Percentiles rank a stretch among this genome's conserved stretches.
Evolutionary conservation across 2,797 vertebrate species (phyloP).

Genomic region (Babyrousa celebensis): DNA sequence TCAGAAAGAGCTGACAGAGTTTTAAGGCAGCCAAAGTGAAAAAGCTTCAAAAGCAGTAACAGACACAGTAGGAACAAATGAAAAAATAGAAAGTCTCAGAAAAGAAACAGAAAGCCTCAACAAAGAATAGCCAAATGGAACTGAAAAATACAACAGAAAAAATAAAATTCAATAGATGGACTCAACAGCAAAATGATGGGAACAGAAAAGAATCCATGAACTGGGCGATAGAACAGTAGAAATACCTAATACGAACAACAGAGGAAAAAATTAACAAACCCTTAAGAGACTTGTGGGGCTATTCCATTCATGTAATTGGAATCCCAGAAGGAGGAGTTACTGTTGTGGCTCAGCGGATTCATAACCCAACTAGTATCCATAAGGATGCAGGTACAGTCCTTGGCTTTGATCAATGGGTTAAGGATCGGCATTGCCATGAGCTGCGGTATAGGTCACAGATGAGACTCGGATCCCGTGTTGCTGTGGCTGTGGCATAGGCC

Average conservation of each 20-base stretch:
- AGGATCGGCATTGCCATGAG: too few relatives aligned
- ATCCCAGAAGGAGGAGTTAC: not conserved
- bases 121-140: not conserved
- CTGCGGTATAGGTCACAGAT: too few relatives aligned
- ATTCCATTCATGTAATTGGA: not conserved
- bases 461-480: too few relatives aligned
- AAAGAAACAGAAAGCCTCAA: not conserved
- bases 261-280: not conserved
- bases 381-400: too few relatives aligned
- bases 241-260: not conserved
- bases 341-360: too few relatives aligned
- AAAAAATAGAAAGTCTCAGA: not conserved
- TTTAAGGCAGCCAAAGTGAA: not conserved
- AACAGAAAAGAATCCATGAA: not conserved
- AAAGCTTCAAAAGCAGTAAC: not conserved
- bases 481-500: too few relatives aligned
- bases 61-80: not conserved
- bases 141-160: not conserved
- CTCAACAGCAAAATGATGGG: not conserved
- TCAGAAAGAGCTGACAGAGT: slow-evolving; percentile 14
- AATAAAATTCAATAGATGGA: not conserved
- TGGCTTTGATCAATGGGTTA: too few relatives aligned
- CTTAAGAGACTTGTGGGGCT: not conserved
- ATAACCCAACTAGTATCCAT: too few relatives aligned
- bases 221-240: not conserved